Percentiles rank a stretch among this genome's conserved stretches.
phyloP scores from a whole-genome alignment of 2,888 invertebrate genomes.

The Campopleginae sp. region DNA sequence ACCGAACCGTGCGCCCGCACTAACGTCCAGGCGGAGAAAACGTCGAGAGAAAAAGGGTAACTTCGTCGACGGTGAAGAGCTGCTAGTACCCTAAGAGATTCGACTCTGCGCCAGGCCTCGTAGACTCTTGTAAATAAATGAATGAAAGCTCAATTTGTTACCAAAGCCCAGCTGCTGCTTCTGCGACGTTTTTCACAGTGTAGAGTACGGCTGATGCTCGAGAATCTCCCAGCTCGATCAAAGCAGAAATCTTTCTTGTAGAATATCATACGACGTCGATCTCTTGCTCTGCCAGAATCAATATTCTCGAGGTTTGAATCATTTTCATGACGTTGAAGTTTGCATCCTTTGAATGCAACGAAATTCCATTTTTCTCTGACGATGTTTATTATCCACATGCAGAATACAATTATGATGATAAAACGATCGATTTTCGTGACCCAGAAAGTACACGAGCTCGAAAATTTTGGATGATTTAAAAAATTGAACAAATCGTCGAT shows the following conservation, averaged over 20 bases:
- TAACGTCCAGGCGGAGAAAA: conserved; percentile 64
- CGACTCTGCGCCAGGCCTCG: conserved; percentile 71
- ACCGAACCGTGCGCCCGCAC: conserved; percentile 70
- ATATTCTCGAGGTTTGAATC: background rate
- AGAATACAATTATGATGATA: too few relatives aligned
- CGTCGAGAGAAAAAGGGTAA: conserved; percentile 35
- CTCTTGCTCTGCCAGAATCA: background rate
- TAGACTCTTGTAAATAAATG: conserved; percentile 80
- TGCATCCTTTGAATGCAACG: too few relatives aligned
- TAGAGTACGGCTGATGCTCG: conserved; percentile 10
- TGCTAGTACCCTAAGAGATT: conserved; percentile 75
- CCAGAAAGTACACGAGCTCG: too few relatives aligned
- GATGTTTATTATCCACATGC: too few relatives aligned
- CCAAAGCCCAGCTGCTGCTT: conserved; percentile 48
- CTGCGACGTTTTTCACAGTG: conserved; percentile 39
- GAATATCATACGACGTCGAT: background rate
- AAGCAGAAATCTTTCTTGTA: conserved; percentile 30
- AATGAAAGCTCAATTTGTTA: conserved; percentile 68
- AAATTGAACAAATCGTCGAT: too few relatives aligned
- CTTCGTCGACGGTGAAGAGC: conserved; percentile 53
- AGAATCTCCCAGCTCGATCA: conserved; percentile 6
- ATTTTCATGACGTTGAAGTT: too few relatives aligned
- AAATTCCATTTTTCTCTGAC: too few relatives aligned
- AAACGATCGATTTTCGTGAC: too few relatives aligned
- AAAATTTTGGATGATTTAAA: too few relatives aligned